phyloP scores from a whole-genome alignment of 2,113 vertebrate genomes.

The Baryphthengus martii region DNA sequence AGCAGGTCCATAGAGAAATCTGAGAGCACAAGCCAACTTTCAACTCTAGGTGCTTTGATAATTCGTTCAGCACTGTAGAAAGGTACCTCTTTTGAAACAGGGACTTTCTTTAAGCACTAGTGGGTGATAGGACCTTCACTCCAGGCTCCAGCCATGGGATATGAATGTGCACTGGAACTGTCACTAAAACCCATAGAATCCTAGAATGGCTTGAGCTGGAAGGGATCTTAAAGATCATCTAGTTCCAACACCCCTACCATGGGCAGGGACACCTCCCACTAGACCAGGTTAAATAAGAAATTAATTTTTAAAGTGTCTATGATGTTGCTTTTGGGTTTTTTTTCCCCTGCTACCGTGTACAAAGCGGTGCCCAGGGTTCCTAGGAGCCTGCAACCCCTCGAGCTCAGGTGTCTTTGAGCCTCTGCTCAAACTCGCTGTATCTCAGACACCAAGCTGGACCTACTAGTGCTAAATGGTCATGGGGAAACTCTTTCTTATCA shows the following conservation, averaged over 20 bases:
- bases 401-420: background rate
- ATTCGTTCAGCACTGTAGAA: background rate
- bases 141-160: fast-evolving
- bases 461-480: fast-evolving
- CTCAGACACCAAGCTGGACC: background rate
- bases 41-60: background rate
- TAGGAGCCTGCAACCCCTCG: background rate
- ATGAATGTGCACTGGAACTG: too few relatives aligned
- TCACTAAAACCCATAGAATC: too few relatives aligned
- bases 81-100: background rate
- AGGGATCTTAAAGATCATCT: too few relatives aligned
- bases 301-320: background rate
- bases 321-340: background rate
- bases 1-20: background rate
- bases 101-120: background rate
- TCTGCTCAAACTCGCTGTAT: too few relatives aligned
- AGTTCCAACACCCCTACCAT: too few relatives aligned
- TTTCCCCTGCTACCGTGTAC: background rate
- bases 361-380: background rate
- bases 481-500: background rate
- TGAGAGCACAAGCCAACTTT: background rate
- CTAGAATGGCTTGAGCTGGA: too few relatives aligned
- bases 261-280: too few relatives aligned
- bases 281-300: too few relatives aligned
- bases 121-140: background rate